These are phyloP conservation scores for Scaptomyza graminum DNA, from an alignment of 1,140 invertebrate species.

Conservation along the genomic window DNA sequence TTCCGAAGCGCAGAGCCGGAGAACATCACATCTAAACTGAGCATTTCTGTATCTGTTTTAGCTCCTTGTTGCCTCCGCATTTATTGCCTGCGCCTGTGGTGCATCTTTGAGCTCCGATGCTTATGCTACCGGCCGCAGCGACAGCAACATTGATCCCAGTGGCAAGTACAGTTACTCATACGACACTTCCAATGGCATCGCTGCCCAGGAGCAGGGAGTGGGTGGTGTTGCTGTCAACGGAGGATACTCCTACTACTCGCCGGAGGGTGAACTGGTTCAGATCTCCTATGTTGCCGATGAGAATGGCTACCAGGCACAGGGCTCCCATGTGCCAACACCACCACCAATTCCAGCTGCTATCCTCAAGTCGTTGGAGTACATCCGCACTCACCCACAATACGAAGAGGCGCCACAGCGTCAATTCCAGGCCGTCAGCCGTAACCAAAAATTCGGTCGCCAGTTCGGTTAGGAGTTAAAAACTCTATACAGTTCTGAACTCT, in stretches of 20 bases:
- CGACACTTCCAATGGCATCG: constrained; percentile 86
- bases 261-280: constrained; percentile 84
- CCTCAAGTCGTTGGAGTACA: constrained; percentile 86
- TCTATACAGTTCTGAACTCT: constrained; percentile 6
- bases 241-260: constrained; percentile 61
- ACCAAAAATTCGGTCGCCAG: neutral
- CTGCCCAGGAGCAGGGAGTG: constrained; percentile 85
- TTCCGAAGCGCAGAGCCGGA: neutral
- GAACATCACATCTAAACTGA: neutral
- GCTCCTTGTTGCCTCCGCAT: constrained; percentile 65
- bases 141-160: constrained; percentile 85
- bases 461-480: constrained; percentile 15
- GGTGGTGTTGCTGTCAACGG: constrained; percentile 52
- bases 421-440: neutral
- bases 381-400: constrained; percentile 84
- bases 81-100: constrained; percentile 61
- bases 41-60: neutral
- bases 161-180: constrained; percentile 84
- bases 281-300: constrained; percentile 90
- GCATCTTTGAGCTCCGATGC: constrained; percentile 36
- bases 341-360: constrained; percentile 91
- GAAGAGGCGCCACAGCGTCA: constrained; percentile 22
- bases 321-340: constrained; percentile 90
- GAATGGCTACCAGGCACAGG: constrained; percentile 89
- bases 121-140: constrained; percentile 61